A percentile compares a stretch with the other conserved stretches of the same genome.
phyloP scores from a whole-genome alignment of 2,888 invertebrate genomes.

The Campoletis raptor region DNA sequence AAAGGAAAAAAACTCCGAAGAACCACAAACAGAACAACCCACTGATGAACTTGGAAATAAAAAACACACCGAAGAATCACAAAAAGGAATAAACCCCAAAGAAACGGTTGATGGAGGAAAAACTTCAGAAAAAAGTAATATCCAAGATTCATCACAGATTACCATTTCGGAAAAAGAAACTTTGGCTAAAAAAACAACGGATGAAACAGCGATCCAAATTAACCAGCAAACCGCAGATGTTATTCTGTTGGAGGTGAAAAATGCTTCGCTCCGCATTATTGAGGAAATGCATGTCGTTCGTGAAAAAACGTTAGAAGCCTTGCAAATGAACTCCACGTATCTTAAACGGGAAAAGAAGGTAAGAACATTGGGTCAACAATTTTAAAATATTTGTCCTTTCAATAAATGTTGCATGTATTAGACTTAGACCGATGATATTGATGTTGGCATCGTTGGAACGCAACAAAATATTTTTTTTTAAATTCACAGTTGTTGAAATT shows the following conservation, averaged over 20 bases:
- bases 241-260: neutral
- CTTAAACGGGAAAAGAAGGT: slow-evolving; percentile 6
- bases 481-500: too few species aligned
- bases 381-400: neutral
- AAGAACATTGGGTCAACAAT: neutral
- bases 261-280: neutral
- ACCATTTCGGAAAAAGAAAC: neutral
- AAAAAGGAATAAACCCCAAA: neutral
- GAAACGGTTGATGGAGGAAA: neutral
- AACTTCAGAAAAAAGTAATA: neutral
- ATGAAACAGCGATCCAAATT: too few species aligned
- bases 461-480: too few species aligned
- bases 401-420: too few species aligned
- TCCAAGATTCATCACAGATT: neutral
- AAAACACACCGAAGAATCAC: neutral
- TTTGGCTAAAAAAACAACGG: neutral
- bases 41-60: too few species aligned
- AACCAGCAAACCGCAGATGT: neutral
- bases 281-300: neutral
- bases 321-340: neutral
- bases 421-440: too few species aligned
- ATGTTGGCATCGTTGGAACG: too few species aligned
- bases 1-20: neutral
- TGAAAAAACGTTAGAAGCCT: neutral
- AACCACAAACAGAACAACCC: too few species aligned